Evolutionary conservation across 1,140 invertebrate species (phyloP), one percentile per base, ranked within the genome.

Genomic region (Atopsyche davidsoni): DNA sequence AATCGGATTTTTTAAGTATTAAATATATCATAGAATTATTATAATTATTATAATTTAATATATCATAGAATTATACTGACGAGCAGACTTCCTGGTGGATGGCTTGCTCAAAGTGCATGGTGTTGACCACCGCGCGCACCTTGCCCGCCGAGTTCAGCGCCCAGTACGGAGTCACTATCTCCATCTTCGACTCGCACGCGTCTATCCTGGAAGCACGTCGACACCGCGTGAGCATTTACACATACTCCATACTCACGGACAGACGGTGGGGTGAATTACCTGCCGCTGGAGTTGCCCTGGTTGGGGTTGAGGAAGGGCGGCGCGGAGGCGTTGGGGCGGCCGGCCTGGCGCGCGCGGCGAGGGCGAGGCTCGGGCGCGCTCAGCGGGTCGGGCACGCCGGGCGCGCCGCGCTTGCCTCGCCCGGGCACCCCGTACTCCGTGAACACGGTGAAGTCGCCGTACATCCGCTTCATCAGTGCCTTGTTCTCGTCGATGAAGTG

Each of bases 41-140:
- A n/a, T n/a, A n/a, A n/a, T n/a, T n/a, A n/a, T n/a, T n/a, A n/a
- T n/a, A n/a, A n/a, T n/a, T n/a, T n/a, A n/a, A n/a, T n/a, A n/a
- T n/a, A n/a, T n/a, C n/a, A 40, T 22, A 44, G 43, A 45, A 54
- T 35, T 25, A 23, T 42, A 46, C 80, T 82, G 70, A 91, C 87
- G 86, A 81, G 78, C 91, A 93, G 51, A 92, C 85, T 81, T 94
- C 92, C 68, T 94, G 91, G 67, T 94, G 92, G 63, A 95, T 92
- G 7, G 91, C 91, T 70, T 95, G 92, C 62, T 94, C 90, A 59
- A 95, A 92, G 67, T 94, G 90, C 69, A 92, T 89, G 2, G 89
- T 94, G 67, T 95, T 95, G 10, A 95, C 91, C 46, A 95, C 89
- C 1, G 91, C 91, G 17, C 90, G 75, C 19, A 92, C 79, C 73